Evolutionary conservation across 2,888 invertebrate species (phyloP), one percentile per base, ranked within the genome.

Genomic region (Cabera pusaria): DNA sequence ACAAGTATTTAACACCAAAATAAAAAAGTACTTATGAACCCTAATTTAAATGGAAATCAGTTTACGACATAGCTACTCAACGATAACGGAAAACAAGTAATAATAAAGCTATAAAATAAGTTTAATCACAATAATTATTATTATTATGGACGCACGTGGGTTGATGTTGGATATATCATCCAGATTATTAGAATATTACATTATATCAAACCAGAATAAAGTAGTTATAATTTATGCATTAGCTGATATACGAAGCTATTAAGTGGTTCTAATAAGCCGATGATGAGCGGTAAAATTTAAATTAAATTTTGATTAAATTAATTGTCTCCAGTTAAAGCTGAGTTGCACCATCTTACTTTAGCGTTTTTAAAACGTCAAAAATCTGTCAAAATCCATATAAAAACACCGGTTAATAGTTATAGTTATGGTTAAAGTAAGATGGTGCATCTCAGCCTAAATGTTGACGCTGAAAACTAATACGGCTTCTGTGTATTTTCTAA

Each of bases 41-140:
- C n/a, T n/a, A 51, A 63, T 64, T 64, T 55, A 62, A 64, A 69
- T 68, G 56, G 48, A 54, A 71, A 65, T 67, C 39, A 21, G 26
- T 31, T 31, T 25, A 34, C 29, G 34, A 28, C 42, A 20, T 29
- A 39, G 37, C 46, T 27, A 39, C 28, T 41, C 45, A 36, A 49
- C 46, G 19, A 38, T 46, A 52, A 49, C 44, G 48, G 46, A 43
- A 48, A 47, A 46, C 43, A 43, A 41, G 34, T 33, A 40, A 49
- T 45, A 43, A 51, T 49, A 33, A 27, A 44, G 33, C 34, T 40
- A 49, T 55, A 42, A 46, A 45, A 44, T 52, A 49, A 51, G 25
- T 40, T 49, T 45, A 46, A 35, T 29, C 16, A 25, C 28, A 37
- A 41, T 44, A 29, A 44, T 29, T 27, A 33, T 25, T 32, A 45